A percentile compares a stretch with the other conserved stretches of the same genome.
These are phyloP conservation scores for Platorchestia sp. DNA, from an alignment of 1,140 invertebrate genomes.

Conservation along the genomic window DNA sequence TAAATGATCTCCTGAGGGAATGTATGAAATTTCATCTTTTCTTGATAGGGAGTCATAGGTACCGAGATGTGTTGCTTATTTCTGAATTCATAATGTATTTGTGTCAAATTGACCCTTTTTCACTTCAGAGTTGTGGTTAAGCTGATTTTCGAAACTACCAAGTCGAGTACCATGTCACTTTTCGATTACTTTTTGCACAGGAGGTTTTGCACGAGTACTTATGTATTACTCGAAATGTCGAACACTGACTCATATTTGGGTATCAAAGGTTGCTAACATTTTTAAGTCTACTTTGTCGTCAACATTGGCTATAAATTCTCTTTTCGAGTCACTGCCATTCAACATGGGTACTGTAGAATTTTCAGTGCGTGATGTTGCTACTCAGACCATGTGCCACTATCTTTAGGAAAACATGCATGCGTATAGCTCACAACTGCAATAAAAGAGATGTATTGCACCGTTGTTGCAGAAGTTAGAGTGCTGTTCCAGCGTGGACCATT, in stretches of 20 bases:
- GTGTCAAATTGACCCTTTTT: too few species aligned
- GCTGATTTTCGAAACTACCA: too few species aligned
- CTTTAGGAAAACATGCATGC: background rate
- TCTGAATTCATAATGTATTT: too few species aligned
- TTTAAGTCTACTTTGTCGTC: background rate
- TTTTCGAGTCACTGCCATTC: too few species aligned
- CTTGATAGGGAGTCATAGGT: too few species aligned
- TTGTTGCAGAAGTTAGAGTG: background rate
- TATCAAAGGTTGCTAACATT: background rate
- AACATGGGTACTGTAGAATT: too few species aligned
- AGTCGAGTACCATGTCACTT: too few species aligned
- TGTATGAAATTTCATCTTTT: too few species aligned
- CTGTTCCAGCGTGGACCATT: background rate
- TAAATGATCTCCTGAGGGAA: too few species aligned
- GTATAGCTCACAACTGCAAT: background rate
- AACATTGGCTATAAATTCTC: background rate
- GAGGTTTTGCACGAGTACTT: background rate
- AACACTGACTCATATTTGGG: background rate
- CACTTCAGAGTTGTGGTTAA: too few species aligned
- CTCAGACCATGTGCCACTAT: background rate
- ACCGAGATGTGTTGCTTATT: too few species aligned
- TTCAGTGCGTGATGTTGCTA: background rate
- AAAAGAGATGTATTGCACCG: background rate
- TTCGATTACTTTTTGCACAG: too few species aligned
- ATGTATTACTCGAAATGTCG: background rate